Evolutionary conservation across 2,797 vertebrate species (phyloP).

Genomic region (Craterocephalus amniculus): DNA sequence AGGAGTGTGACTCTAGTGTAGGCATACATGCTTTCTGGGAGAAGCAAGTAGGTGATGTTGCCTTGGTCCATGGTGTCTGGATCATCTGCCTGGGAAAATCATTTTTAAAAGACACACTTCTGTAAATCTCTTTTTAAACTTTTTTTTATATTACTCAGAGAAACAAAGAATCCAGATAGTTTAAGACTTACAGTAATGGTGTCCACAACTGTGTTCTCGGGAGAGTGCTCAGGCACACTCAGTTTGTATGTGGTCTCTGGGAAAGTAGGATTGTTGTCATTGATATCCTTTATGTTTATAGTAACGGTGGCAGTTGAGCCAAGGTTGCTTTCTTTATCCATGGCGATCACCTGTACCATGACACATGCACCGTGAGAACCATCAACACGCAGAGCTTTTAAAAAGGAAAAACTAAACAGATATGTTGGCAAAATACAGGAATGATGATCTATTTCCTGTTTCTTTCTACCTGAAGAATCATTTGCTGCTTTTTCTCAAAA

Average conservation of each 20-base stretch:
- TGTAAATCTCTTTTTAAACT: neutral
- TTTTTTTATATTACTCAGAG: neutral
- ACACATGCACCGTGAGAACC: constrained; percentile 7
- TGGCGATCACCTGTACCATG: constrained; percentile 85
- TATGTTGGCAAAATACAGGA: neutral
- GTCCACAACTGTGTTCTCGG: constrained; percentile 62
- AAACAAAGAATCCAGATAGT: neutral
- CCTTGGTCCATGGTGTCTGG: constrained; percentile 83
- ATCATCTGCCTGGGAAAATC: constrained; percentile 86
- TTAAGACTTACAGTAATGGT: constrained; percentile 83
- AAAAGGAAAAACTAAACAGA: neutral
- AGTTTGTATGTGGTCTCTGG: constrained; percentile 74
- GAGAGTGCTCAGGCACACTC: constrained; percentile 82
- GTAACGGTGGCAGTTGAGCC: constrained; percentile 83
- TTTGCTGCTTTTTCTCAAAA: constrained; percentile 80
- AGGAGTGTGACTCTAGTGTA: neutral
- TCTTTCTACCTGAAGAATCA: constrained; percentile 85
- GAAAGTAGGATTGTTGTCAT: constrained; percentile 91
- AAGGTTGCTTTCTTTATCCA: constrained; percentile 70
- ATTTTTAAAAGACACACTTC: neutral
- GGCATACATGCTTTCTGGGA: constrained; percentile 88
- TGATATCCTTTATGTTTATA: constrained; percentile 86
- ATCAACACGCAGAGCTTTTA: neutral
- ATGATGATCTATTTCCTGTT: neutral
- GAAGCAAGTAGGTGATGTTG: constrained; percentile 86